phyloP scores from a whole-genome alignment of 2,113 vertebrate genomes.

The Campylorhamphus procurvoides region DNA sequence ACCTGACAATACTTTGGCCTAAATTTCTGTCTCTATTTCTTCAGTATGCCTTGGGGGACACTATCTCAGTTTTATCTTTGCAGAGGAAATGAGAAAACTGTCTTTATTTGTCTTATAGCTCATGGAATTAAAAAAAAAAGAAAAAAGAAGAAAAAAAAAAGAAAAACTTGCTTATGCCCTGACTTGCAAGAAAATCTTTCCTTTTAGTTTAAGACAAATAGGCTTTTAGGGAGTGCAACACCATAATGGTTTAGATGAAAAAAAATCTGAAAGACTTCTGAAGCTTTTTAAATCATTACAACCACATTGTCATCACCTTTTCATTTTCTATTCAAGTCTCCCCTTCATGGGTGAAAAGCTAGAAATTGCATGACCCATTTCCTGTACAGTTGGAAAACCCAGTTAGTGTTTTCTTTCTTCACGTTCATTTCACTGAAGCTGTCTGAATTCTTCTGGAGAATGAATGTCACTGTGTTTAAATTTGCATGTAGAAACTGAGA shows the following conservation, averaged over 20 bases:
- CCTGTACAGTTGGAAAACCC: neutral
- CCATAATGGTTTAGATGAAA: neutral
- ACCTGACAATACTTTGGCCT: slow-evolving; percentile 33
- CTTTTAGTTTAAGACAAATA: slow-evolving; percentile 21
- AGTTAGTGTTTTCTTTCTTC: neutral
- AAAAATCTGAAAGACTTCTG: neutral
- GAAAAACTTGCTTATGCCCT: neutral
- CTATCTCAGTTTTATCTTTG: slow-evolving; percentile 35
- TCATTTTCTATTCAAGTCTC: slow-evolving; percentile 14
- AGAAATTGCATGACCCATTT: slow-evolving; percentile 38
- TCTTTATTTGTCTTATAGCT: slow-evolving; percentile 34
- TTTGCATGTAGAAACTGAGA: neutral
- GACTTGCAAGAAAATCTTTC: neutral
- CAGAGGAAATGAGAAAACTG: slow-evolving; percentile 52
- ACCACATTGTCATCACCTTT: neutral
- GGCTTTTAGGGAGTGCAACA: neutral
- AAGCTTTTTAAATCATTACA: slow-evolving; percentile 6
- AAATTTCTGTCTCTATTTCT: slow-evolving; percentile 55
- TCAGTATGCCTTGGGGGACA: slow-evolving; percentile 25
- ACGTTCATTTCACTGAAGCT: neutral
- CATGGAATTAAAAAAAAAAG: neutral
- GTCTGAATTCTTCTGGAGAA: neutral
- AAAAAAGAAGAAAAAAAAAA: too few species aligned
- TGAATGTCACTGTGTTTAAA: neutral
- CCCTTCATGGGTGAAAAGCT: neutral